Base-by-base conservation (phyloP, 2,113 vertebrate species). In the Himantopus leucocephalus region DNA sequence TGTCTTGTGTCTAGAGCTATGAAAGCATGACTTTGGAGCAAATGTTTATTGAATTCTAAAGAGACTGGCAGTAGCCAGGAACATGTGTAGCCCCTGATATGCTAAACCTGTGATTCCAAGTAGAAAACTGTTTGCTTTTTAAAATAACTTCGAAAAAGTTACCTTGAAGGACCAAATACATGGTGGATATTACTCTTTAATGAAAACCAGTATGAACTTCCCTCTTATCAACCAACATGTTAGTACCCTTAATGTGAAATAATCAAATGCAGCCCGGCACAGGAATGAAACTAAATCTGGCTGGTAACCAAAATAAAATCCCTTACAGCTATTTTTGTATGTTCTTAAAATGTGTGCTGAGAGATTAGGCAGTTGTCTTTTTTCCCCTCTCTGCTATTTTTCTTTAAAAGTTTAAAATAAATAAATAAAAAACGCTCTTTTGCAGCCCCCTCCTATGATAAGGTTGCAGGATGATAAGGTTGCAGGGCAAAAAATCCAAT, bases 261-360 rank as follows among this genome's bases (percentile, higher is more conserved):
- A 87, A 92, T 96, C 60, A 81, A 91, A 85, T 81, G 90, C 79
- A 96, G 76, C 52, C 83, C 86, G 72, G 52, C 12, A 2, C 78
- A 89, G 79, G 48, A 93, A 80, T 86, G 76, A 94, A 93, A 92
- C 73, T 88, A 86, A 90, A 83, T 84, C 79, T 95, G 94, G 72
- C 88, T 92, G 35, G 59, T 84, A 94, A 94, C 75, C 85, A 96
- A 94, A 96, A 67, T 90, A 93, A 96, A 94, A 96, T 92, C 75
- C 93, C 78, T 92, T 70, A 72, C 26, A 88, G 95, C 92, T 96
- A 67, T 64, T 94, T 96, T 93, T 53, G 41, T 92, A n/a, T 86
- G 47, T 77, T 94, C 76, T 94, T 96, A 63, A 94, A 96, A 92
- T 84, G 90, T 94, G 94, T 90, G n/a, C 59, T 79, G 58, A 63